phyloP scores from a whole-genome alignment of 2,797 vertebrate genomes.

The Gobio occitaniae region DNA sequence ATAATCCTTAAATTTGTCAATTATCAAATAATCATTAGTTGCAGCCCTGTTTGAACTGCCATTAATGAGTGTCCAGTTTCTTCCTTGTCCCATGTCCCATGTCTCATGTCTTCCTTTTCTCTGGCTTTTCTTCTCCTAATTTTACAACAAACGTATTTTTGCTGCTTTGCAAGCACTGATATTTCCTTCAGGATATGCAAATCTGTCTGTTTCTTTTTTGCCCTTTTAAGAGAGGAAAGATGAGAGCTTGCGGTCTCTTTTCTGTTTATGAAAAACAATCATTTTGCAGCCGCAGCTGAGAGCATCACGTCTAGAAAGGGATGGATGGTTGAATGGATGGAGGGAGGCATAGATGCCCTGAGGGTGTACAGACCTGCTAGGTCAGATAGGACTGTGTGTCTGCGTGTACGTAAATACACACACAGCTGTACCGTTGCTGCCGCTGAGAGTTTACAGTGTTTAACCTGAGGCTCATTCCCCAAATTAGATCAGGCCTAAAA shows the following conservation, averaged over 20 bases:
- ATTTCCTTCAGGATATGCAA: constrained; percentile 21
- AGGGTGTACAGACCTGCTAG: constrained; percentile 34
- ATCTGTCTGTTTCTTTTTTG: constrained; percentile 6
- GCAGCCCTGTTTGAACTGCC: background rate
- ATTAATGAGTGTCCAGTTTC: background rate
- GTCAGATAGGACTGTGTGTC: constrained; percentile 31
- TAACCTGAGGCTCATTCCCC: constrained; percentile 36
- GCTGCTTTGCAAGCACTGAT: constrained; percentile 2
- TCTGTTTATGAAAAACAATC: constrained; percentile 29
- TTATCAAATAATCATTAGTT: background rate
- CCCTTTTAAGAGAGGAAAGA: background rate
- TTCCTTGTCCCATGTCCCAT: background rate
- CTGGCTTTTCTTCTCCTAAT: background rate
- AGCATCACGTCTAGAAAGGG: constrained; percentile 8
- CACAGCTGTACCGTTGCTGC: constrained; percentile 9
- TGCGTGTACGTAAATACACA: background rate
- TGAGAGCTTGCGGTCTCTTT: constrained; percentile 9
- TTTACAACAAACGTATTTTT: constrained; percentile 10
- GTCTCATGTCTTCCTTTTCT: background rate
- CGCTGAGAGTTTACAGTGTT: constrained; percentile 3
- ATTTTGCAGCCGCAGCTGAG: constrained; percentile 24
- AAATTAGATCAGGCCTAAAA: constrained; percentile 23
- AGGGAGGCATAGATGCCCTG: constrained; percentile 40
- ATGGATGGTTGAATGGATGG: constrained; percentile 12
- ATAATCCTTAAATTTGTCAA: background rate